Base-by-base conservation (phyloP, 2,113 vertebrate genomes). In the Aptenodytes forsteri region DNA sequence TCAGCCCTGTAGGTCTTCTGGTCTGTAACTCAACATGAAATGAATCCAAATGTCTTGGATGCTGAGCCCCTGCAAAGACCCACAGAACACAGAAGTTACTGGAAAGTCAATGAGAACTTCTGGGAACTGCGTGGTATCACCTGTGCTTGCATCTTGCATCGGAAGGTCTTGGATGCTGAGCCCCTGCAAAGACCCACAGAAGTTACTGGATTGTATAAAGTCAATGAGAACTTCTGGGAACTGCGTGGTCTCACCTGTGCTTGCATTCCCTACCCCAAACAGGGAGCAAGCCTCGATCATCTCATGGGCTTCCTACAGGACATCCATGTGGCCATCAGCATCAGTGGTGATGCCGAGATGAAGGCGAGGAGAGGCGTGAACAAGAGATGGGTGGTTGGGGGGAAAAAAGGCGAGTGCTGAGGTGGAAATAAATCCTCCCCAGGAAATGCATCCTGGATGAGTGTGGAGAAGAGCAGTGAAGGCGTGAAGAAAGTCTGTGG, bases 361-460 rank as follows among this genome's bases (percentile, higher is more conserved):
- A 61, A 55, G 50, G 17, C 1, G 13, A 82, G 23, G 18, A 0
- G 2, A 83, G n/a, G 21, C 1, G 1, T 13, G 65, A 78, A 44
- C 44, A 44, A 5, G 26, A 73, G 46, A 22, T 26, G 3, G 4
- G 44, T 46, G n/a, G 13, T 2, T 6, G 5, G 8, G 20, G 29
- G 21, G 18, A 58, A 20, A 16, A 34, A 78, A 55, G 23, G 65
- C 0, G 1, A 83, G 26, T 44, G 49, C 49, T 34, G 23, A 70
- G 34, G 7, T 4, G 27, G 21, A 42, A 78, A 25, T 29, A 7
- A 78, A 20, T 47, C 30, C 18, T 62, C 4, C 5, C 8, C 8
- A 25, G 67, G 81, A 87, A 70, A 62, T 17, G 13, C 6, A 10
- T 72, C 38, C 47, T 47, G 61, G 16, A 6, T 32, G 44, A 61